Conservation (phyloP, 2,888 invertebrate species). For the Troides oblongomaculatus region DNA sequence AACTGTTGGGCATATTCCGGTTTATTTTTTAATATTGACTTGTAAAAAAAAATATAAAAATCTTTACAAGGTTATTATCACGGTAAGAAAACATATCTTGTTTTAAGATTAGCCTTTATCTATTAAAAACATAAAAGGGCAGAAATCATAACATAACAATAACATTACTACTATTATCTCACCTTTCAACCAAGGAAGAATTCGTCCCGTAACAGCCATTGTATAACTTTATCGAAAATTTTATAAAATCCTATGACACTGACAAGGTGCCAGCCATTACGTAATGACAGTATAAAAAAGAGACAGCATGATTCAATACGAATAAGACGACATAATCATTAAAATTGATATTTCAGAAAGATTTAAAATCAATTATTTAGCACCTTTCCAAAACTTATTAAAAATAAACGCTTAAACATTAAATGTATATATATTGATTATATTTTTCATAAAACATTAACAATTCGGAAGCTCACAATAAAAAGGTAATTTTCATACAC, state of each 20-base stretch:
- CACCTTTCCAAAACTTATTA: too few species aligned
- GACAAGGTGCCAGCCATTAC: slow-evolving; percentile 65
- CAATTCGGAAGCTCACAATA: too few species aligned
- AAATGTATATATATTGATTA: too few species aligned
- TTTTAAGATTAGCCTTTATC: background rate
- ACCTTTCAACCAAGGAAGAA: slow-evolving; percentile 81
- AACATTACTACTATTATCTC: slow-evolving; percentile 38
- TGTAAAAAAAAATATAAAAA: slow-evolving; percentile 29
- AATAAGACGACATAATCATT: too few species aligned
- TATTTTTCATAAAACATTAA: too few species aligned
- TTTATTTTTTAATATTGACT: slow-evolving; percentile 21
- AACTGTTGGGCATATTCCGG: slow-evolving; percentile 18
- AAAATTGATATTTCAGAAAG: too few species aligned
- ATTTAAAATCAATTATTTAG: too few species aligned
- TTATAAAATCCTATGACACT: slow-evolving; percentile 56
- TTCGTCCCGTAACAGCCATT: slow-evolving; percentile 81
- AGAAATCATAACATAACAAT: slow-evolving; percentile 23
- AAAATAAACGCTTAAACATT: too few species aligned
- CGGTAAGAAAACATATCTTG: slow-evolving; percentile 34
- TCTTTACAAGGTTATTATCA: slow-evolving; percentile 49
- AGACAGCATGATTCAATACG: background rate
- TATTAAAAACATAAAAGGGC: background rate
- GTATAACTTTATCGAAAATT: slow-evolving; percentile 50
- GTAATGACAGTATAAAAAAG: slow-evolving; percentile 41
- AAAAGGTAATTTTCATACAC: too few species aligned